These are phyloP conservation scores for Climacteris rufus DNA, from an alignment of 2,113 vertebrate species.

Conservation along the genomic window DNA sequence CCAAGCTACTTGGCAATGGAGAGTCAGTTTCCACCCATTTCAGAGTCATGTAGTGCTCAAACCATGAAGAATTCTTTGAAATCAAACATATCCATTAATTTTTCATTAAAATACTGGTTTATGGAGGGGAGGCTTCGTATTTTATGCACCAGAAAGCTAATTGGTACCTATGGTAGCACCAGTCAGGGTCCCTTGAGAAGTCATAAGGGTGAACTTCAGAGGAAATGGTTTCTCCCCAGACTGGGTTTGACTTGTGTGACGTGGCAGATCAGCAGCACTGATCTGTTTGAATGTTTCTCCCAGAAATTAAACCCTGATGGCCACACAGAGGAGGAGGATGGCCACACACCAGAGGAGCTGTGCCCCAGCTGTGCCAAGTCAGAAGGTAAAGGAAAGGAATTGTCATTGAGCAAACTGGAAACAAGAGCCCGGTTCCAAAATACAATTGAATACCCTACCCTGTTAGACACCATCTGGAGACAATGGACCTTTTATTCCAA, in stretches of 20 bases:
- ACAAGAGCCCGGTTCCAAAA: neutral
- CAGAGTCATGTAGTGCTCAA: neutral
- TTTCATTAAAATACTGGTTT: neutral
- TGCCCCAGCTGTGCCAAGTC: neutral
- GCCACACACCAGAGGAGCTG: neutral
- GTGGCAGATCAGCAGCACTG: neutral
- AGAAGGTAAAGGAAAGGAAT: neutral
- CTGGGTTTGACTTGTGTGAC: neutral
- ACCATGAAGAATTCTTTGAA: neutral
- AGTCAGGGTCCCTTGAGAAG: neutral
- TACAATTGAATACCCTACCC: neutral
- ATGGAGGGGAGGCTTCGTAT: neutral
- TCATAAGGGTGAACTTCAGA: neutral
- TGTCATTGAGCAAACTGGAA: neutral
- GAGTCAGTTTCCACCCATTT: neutral
- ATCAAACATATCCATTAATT: neutral
- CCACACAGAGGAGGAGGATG: too few relatives aligned
- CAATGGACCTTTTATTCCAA: neutral
- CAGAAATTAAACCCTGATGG: neutral
- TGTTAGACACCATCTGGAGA: neutral
- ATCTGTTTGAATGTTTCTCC: neutral
- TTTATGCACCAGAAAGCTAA: neutral
- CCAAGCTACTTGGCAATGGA: neutral
- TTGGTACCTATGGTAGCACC: neutral
- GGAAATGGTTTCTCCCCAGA: neutral